Base-by-base conservation (phyloP, 2,888 invertebrate genomes). In the Phaedon cochleariae region DNA sequence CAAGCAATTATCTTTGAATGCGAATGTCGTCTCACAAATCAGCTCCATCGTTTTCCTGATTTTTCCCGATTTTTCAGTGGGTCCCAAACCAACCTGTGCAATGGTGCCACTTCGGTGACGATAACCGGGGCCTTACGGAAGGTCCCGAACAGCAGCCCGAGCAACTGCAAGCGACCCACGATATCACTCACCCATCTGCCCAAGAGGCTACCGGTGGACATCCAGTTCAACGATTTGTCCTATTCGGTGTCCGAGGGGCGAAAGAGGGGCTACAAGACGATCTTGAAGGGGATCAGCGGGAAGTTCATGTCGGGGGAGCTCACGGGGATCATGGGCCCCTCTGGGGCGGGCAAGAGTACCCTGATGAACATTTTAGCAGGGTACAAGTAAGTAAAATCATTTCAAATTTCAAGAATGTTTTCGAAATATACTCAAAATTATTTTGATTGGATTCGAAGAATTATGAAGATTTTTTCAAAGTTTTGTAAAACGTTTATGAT, bases 261-360 rank as follows among this genome's bases (percentile, higher is more conserved):
- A 70, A 88, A 90, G 80, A 87, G 91, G 72, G 94, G 94, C 6
- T 92, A 91, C 82, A 96, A 96, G 83, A 92, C 93, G 3, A 79
- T 79, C 54, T 68, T 79, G 53, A 96, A 95, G 85, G 90, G 92
- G 74, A 91, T 97, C 62, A 94, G 92, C 77, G 97, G 97, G 7
- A 92, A 92, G 79, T 95, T 96, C 82, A 87, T 89, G 74, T 94
- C 93, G 68, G 95, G 97, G n/a, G 94, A 96, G 80, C 86, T 97
- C 74, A 95, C 96, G 0, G 97, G 96, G 29, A 96, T 97, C 65
- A 96, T 97, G 96, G 97, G 97, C 31, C 97, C 97, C 29, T 96
- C 96, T 0, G 92, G 92, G 5, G 91, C 89, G 7, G 89, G 91
- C 22, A 85, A 96, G 80, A 94, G 94, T 58, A 95, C 96, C 0